phyloP scores from a whole-genome alignment of 2,888 invertebrate genomes.

The Polyploca ridens region DNA sequence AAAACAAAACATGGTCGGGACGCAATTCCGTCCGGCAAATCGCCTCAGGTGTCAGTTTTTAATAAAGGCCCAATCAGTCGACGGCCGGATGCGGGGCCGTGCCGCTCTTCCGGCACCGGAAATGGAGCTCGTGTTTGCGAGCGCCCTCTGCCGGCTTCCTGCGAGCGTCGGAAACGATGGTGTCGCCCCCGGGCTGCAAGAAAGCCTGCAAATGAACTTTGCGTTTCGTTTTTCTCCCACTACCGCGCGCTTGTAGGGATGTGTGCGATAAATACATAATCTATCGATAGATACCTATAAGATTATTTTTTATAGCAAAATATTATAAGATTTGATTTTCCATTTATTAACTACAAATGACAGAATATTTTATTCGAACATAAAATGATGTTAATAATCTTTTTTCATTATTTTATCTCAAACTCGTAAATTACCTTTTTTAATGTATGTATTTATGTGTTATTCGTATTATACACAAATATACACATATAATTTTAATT shows the following conservation, averaged over 20 bases:
- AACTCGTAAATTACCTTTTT: neutral
- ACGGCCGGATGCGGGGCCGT: slow-evolving; percentile 71
- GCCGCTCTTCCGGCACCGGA: slow-evolving; percentile 73
- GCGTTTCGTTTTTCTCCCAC: slow-evolving; percentile 38
- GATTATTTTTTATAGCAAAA: no score
- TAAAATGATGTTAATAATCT: neutral
- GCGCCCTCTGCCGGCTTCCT: slow-evolving; percentile 67
- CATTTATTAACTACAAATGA: no score
- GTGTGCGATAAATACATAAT: neutral
- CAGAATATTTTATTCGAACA: no score
- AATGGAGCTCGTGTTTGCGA: slow-evolving; percentile 78
- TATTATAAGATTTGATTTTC: no score
- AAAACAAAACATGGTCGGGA: slow-evolving; percentile 31
- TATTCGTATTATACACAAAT: neutral
- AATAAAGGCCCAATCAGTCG: slow-evolving; percentile 83
- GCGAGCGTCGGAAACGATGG: slow-evolving; percentile 54
- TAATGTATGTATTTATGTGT: neutral
- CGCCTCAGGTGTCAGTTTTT: slow-evolving; percentile 82
- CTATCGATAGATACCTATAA: neutral
- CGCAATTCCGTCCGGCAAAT: slow-evolving; percentile 29
- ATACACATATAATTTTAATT: neutral
- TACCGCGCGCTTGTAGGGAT: slow-evolving; percentile 7
- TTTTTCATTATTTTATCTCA: neutral
- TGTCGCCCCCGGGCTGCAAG: slow-evolving; percentile 55
- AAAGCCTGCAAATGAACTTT: slow-evolving; percentile 50